phyloP scores from a whole-genome alignment of 2,113 vertebrate species.

The Chloroceryle aenea region DNA sequence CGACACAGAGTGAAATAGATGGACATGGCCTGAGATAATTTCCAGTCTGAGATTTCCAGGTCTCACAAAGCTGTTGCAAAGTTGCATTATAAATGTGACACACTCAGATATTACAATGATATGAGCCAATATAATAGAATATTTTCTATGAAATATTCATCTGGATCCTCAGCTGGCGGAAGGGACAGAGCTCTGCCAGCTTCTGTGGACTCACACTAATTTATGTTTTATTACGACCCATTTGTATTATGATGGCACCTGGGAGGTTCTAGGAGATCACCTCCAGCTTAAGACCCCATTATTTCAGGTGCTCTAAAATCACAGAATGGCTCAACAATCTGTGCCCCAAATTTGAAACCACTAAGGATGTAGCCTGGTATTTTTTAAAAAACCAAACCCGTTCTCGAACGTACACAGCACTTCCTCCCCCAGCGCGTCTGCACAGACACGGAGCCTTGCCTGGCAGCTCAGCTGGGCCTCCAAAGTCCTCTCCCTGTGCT shows the following conservation, averaged over 20 bases:
- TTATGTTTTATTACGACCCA: constrained; percentile 53
- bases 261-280: background rate
- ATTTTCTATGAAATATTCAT: constrained; percentile 50
- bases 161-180: background rate
- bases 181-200: constrained; percentile 15
- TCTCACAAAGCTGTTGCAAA: background rate
- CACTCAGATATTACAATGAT: background rate
- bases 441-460: background rate
- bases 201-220: constrained; percentile 55
- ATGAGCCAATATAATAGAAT: background rate
- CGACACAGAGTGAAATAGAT: background rate
- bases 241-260: background rate
- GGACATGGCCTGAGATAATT: background rate
- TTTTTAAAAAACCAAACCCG: background rate
- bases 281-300: constrained; percentile 1
- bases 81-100: background rate
- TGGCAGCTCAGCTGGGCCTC: background rate
- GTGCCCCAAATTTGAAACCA: constrained; percentile 49
- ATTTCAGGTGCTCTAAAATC: constrained; percentile 43
- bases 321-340: background rate
- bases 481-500: background rate
- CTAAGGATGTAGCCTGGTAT: constrained; percentile 58
- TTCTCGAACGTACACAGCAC: background rate
- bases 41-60: background rate
- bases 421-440: background rate